Percentiles rank a stretch among this genome's conserved stretches.
Conservation (phyloP, 2,888 invertebrate species). For the Drosophila buzzatii region DNA sequence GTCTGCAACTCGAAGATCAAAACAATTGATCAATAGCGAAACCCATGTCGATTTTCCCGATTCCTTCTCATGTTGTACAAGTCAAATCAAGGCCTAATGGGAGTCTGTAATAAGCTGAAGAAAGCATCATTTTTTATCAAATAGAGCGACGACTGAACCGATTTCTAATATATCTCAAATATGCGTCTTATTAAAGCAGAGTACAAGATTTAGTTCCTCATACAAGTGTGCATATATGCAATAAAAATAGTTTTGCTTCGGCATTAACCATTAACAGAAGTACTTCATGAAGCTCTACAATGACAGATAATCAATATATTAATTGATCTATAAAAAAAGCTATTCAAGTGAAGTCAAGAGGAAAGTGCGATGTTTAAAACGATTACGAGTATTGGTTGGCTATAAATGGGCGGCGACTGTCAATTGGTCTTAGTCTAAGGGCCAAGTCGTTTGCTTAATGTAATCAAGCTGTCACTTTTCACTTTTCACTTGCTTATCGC, state of each 20-base stretch:
- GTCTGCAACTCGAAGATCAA: constrained; percentile 49
- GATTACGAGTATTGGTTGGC: background rate
- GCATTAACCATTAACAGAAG: background rate
- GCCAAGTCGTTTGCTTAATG: background rate
- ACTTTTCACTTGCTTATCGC: background rate
- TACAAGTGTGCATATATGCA: background rate
- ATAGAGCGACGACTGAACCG: background rate
- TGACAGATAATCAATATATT: background rate
- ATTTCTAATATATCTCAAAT: background rate
- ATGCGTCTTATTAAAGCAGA: background rate
- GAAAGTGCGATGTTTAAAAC: background rate
- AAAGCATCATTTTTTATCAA: background rate
- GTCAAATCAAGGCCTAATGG: background rate
- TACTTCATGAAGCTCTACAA: background rate
- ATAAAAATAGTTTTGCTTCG: too few species aligned
- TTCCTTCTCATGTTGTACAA: background rate
- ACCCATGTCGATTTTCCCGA: constrained; percentile 36
- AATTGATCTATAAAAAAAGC: background rate
- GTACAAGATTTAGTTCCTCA: too few species aligned
- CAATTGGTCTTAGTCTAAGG: background rate
- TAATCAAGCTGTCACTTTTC: constrained; percentile 1
- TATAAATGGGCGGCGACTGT: background rate
- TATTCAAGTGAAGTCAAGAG: too few species aligned
- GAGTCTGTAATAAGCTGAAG: background rate
- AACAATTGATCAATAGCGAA: constrained; percentile 57